Conservation (phyloP, 2,888 invertebrate species). For the Heliconius ethilla region DNA sequence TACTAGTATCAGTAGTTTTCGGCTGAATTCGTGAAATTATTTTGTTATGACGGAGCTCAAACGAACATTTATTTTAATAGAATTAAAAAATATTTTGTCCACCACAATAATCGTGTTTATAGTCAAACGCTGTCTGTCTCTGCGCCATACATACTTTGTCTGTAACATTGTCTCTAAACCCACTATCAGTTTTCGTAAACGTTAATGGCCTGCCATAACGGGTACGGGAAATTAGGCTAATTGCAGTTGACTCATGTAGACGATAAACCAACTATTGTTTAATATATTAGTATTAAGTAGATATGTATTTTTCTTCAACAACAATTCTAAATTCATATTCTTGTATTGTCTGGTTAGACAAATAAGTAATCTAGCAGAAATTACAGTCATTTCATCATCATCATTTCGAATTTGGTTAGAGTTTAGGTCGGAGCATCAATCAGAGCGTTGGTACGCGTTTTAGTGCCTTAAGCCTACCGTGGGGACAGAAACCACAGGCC, state of each 20-base stretch:
- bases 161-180: constrained; percentile 20
- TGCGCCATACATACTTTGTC: background rate
- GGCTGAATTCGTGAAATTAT: too few relatives aligned
- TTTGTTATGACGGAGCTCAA: too few relatives aligned
- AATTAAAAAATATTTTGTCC: background rate
- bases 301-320: too few relatives aligned
- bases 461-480: background rate
- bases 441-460: background rate
- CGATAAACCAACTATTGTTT: constrained; percentile 6
- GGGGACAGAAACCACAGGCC: too few relatives aligned
- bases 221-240: constrained; percentile 27
- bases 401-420: background rate
- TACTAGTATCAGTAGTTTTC: too few relatives aligned
- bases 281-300: too few relatives aligned
- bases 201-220: constrained; percentile 28
- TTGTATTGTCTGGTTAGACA: background rate
- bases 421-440: background rate
- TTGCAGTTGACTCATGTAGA: constrained; percentile 29
- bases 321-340: background rate
- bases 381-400: too few relatives aligned
- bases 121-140: background rate
- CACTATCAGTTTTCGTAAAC: constrained; percentile 15
- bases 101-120: background rate
- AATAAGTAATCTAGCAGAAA: background rate
- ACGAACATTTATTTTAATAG: background rate